phyloP scores from a whole-genome alignment of 2,888 invertebrate genomes.

The Leptopilina syphax region DNA sequence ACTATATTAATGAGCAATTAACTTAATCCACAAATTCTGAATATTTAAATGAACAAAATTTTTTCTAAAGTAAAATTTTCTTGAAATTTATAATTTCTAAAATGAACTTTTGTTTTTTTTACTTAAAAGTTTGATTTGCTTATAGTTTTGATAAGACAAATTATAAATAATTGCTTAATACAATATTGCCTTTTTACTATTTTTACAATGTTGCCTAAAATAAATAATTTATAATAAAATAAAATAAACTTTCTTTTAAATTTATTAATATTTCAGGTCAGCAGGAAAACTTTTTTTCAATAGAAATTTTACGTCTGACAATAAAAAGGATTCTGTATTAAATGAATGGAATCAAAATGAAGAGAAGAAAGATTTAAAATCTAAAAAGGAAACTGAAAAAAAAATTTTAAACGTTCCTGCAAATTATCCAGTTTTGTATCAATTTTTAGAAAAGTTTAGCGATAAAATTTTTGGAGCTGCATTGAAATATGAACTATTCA shows the following conservation, averaged over 20 bases:
- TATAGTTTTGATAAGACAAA: too few species aligned
- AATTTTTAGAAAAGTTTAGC: slow-evolving; percentile 30
- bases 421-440: not conserved
- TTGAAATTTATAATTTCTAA: too few species aligned
- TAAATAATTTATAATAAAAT: too few species aligned
- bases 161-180: too few species aligned
- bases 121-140: too few species aligned
- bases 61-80: too few species aligned
- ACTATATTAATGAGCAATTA: too few species aligned
- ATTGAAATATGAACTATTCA: not conserved
- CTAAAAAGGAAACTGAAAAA: not conserved
- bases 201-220: too few species aligned
- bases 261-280: not conserved
- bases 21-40: too few species aligned
- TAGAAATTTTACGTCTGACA: not conserved
- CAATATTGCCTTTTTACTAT: too few species aligned
- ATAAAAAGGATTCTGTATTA: not conserved
- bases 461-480: not conserved
- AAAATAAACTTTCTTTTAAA: not conserved
- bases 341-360: not conserved
- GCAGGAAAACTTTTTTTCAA: not conserved
- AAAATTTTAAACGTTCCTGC: not conserved
- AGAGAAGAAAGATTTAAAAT: not conserved
- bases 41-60: too few species aligned
- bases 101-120: too few species aligned